phyloP scores from a whole-genome alignment of 2,797 vertebrate genomes.

The Anabas testudineus region DNA sequence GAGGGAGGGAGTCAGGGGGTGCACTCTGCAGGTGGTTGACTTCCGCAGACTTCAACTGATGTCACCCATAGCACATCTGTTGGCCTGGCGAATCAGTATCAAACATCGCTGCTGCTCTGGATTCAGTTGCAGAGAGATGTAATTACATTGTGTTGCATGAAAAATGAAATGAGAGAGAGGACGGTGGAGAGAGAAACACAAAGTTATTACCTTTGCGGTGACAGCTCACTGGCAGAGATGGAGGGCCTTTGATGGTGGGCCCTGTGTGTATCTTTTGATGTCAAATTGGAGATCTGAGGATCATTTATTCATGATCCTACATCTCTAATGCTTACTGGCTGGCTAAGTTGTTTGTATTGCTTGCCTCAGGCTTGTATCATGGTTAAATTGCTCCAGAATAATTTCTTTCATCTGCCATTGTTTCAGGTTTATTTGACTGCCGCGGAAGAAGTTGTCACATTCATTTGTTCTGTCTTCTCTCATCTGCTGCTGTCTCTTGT shows the following conservation, averaged over 20 bases:
- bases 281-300: slow-evolving; percentile 67
- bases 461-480: slow-evolving; percentile 28
- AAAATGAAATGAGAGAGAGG: slow-evolving; percentile 47
- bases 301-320: slow-evolving; percentile 74
- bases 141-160: slow-evolving; percentile 76
- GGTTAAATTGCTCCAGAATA: slow-evolving; percentile 59
- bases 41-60: slow-evolving; percentile 65
- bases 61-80: slow-evolving; percentile 69
- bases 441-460: slow-evolving; percentile 24
- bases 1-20: too few relatives aligned
- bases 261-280: slow-evolving; percentile 61
- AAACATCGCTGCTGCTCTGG: slow-evolving; percentile 43
- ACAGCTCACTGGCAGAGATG: slow-evolving; percentile 55
- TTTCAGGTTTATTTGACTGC: slow-evolving; percentile 52
- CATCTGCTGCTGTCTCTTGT: slow-evolving; percentile 16
- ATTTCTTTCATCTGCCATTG: slow-evolving; percentile 54
- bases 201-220: slow-evolving; percentile 66
- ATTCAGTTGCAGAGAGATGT: slow-evolving; percentile 52
- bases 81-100: slow-evolving; percentile 61
- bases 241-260: slow-evolving; percentile 62
- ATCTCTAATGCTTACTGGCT: slow-evolving; percentile 56
- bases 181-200: slow-evolving; percentile 36
- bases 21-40: slow-evolving; percentile 67
- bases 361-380: slow-evolving; percentile 53
- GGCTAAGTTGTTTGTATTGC: slow-evolving; percentile 68